Conservation (phyloP, 2,888 invertebrate genomes). For the Campopleginae sp. region DNA sequence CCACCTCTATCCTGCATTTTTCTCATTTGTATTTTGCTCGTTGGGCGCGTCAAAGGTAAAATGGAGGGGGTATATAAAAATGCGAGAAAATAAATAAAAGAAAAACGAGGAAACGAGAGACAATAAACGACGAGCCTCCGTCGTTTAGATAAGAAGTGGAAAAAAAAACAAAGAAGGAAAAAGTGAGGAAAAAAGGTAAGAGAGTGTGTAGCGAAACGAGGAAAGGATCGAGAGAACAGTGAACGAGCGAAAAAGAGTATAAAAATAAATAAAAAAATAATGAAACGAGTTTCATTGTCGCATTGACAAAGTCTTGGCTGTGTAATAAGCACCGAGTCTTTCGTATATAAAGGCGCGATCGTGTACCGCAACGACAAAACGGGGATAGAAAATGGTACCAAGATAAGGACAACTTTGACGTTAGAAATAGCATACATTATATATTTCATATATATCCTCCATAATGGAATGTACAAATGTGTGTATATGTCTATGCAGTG, state of each 20-base stretch:
- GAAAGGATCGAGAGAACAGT: not conserved
- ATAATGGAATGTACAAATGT: slow-evolving; percentile 16
- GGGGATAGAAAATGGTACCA: slow-evolving; percentile 13
- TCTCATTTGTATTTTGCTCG: slow-evolving; percentile 29
- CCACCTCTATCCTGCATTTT: slow-evolving; percentile 43
- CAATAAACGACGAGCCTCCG: slow-evolving; percentile 3
- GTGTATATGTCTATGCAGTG: slow-evolving; percentile 37
- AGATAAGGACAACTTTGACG: slow-evolving; percentile 36
- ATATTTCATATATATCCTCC: slow-evolving; percentile 25
- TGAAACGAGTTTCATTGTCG: slow-evolving; percentile 23
- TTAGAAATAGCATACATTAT: slow-evolving; percentile 31
- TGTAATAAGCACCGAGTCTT: slow-evolving; percentile 24
- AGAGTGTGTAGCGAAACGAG: not conserved
- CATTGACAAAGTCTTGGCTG: slow-evolving; percentile 39
- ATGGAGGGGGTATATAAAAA: slow-evolving; percentile 7
- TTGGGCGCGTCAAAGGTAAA: slow-evolving; percentile 12
- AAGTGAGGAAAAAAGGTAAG: too few species aligned
- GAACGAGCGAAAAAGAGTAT: slow-evolving; percentile 9
- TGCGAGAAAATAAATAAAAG: slow-evolving; percentile 23
- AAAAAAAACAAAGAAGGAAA: not conserved
- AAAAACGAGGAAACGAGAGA: not conserved
- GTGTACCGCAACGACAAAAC: slow-evolving; percentile 40
- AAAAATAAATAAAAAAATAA: slow-evolving; percentile 12
- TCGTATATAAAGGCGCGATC: slow-evolving; percentile 28
- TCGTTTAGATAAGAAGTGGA: not conserved